Percentiles rank a stretch among this genome's conserved stretches.
Evolutionary conservation across 2,888 invertebrate genomes (phyloP).

Genomic region (Odontocerum albicorne): DNA sequence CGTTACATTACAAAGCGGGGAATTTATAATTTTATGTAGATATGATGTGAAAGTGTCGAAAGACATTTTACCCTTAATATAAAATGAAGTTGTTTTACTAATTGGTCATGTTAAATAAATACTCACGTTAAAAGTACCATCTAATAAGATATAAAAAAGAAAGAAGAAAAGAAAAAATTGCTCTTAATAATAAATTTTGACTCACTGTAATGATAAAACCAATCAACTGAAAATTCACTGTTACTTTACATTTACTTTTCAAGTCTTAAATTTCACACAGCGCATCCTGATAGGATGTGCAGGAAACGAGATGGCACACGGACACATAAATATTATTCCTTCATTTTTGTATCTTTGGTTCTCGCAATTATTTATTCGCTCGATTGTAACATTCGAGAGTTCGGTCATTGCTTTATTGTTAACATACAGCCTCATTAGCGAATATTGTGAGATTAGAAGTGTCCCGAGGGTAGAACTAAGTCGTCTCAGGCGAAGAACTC

Average conservation of each 20-base stretch:
- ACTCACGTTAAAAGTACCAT: no score
- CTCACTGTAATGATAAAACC: constrained; percentile 18
- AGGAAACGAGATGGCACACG: constrained; percentile 35
- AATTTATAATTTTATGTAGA: constrained; percentile 22
- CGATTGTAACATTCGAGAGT: constrained; percentile 34
- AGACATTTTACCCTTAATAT: constrained; percentile 27
- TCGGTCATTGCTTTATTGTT: constrained; percentile 29
- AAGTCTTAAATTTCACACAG: constrained; percentile 34
- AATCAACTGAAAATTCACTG: constrained; percentile 28
- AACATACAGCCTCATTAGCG: constrained; percentile 31
- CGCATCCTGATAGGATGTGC: constrained; percentile 20
- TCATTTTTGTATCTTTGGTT: constrained; percentile 35
- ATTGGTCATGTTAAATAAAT: constrained; percentile 31
- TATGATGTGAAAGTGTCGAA: constrained; percentile 31
- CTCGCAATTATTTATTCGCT: constrained; percentile 36
- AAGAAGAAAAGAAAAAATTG: constrained; percentile 2
- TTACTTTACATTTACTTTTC: constrained; percentile 34
- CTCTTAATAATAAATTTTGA: constrained; percentile 6
- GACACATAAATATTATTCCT: constrained; percentile 33
- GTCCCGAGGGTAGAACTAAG: constrained; percentile 33
- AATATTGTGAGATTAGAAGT: constrained; percentile 33
- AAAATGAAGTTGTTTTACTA: constrained; percentile 29
- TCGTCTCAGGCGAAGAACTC: constrained; percentile 94
- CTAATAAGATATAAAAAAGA: neutral
- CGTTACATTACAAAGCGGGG: constrained; percentile 11